Base-by-base conservation (phyloP, 2,888 invertebrate species). In the Pollenia griseotomentosa region DNA sequence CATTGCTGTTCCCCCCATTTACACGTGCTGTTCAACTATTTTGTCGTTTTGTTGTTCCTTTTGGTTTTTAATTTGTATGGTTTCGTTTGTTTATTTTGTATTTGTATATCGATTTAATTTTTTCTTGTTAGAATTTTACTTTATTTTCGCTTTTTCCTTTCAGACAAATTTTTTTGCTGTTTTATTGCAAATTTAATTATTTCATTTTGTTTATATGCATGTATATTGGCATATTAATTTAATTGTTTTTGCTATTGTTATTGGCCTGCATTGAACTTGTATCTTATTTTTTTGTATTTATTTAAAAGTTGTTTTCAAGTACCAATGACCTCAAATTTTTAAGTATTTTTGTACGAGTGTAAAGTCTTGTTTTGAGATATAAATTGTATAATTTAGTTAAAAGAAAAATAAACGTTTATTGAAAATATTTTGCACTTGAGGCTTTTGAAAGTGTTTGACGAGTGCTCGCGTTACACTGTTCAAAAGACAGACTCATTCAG, bases 181-280 rank as follows among this genome's bases (percentile, higher is more conserved):
- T 79, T 79, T 46, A 42, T 77, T 77, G 80, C 70, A 75, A 74
- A 79, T 77, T 85, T 75, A 81, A 81, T 70, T 86, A 79, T 79
- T 79, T 86, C 78, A 74, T 78, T 61, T 73, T 66, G 59, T 59
- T 61, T 75, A 44, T 57, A 44, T 44, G 51, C 40, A 19, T 19
- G 33, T 40, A 33, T 75, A 19, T 61, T 70, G 53, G 46, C 23
- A 23, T 77, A 63, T 71, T 73, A 73, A 74, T 42, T 81, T 19
- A 55, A 65, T 53, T 79, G 55, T 70, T 83, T 63, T 70, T 68
- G 66, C 8, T 59, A 51, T 66, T 53, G 23, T 53, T 57, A 80
- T 46, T 66, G 40, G 40, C 19, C 77, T 42, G 73, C 70, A 79
- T 71, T 74, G 77, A 82, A 79, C 82, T 85, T 85, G 74, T 73